A percentile compares a stretch with the other conserved stretches of the same genome.
Conservation (phyloP, 2,888 invertebrate species). For the Liodrosophila aerea region DNA sequence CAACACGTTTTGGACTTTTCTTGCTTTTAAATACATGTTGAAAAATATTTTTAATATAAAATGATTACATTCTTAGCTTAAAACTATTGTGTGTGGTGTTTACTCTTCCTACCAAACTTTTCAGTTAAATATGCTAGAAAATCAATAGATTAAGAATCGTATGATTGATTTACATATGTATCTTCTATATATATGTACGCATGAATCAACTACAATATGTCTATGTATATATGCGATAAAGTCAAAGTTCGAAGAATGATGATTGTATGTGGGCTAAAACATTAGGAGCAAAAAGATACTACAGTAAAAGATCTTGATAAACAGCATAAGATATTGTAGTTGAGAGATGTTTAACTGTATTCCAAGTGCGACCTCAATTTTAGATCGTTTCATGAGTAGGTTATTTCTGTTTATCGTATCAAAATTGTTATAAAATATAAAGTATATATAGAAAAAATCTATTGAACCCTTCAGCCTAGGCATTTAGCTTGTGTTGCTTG, state of each 20-base stretch:
- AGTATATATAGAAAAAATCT: slow-evolving; percentile 46
- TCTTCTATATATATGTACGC: slow-evolving; percentile 17
- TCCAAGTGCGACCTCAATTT: slow-evolving; percentile 3
- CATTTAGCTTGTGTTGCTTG: slow-evolving; percentile 29
- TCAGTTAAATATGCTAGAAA: slow-evolving; percentile 44
- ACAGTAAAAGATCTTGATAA: slow-evolving; percentile 8
- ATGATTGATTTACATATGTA: slow-evolving; percentile 35
- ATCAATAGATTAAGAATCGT: slow-evolving; percentile 39
- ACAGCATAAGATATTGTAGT: neutral
- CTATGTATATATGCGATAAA: slow-evolving; percentile 38
- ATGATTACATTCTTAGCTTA: slow-evolving; percentile 59
- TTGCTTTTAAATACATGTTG: slow-evolving; percentile 63
- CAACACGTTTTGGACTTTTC: neutral
- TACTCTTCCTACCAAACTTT: slow-evolving; percentile 21
- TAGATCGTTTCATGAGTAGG: too few species aligned
- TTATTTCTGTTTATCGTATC: slow-evolving; percentile 17
- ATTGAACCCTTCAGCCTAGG: slow-evolving; percentile 53
- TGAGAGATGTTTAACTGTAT: slow-evolving; percentile 1
- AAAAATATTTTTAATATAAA: slow-evolving; percentile 74
- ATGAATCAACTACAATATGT: slow-evolving; percentile 63
- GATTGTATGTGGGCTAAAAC: slow-evolving; percentile 12
- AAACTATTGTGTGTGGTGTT: slow-evolving; percentile 43
- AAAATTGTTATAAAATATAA: slow-evolving; percentile 47
- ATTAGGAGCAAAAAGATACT: slow-evolving; percentile 6
- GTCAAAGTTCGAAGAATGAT: slow-evolving; percentile 38